Conservation (phyloP, 2,797 vertebrate species). For the Sparus aurata region DNA sequence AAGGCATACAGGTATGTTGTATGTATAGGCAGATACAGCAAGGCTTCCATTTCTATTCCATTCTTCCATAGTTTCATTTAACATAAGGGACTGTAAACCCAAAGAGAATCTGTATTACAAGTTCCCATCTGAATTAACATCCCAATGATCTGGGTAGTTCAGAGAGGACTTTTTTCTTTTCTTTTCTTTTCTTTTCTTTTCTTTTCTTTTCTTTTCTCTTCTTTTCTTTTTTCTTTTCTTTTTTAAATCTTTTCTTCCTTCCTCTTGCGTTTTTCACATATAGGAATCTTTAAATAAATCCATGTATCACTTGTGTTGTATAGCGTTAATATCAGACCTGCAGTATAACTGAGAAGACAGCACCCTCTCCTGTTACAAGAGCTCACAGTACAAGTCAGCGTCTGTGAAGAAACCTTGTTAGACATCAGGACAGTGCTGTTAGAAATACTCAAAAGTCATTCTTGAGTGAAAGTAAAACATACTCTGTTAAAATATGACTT, state of each 20-base stretch:
- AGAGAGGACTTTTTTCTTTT: background rate
- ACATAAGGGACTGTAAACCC: background rate
- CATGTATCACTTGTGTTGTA: slow-evolving; percentile 25
- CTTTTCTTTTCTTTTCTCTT: background rate
- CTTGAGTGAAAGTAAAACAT: too few species aligned
- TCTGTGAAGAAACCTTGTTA: background rate
- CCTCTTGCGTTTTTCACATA: background rate
- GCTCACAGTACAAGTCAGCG: background rate
- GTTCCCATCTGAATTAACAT: background rate
- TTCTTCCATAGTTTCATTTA: background rate
- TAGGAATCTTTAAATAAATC: slow-evolving; percentile 14
- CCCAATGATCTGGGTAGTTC: background rate
- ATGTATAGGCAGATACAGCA: too few species aligned
- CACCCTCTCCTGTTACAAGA: slow-evolving; percentile 72
- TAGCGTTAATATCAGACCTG: background rate
- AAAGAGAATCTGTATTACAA: background rate
- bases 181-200: background rate
- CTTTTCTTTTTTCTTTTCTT: background rate
- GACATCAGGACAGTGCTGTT: too few species aligned
- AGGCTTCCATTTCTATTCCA: too few species aligned
- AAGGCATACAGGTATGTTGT: too few species aligned
- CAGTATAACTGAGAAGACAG: slow-evolving; percentile 66
- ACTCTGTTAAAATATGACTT: too few species aligned
- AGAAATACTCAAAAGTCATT: too few species aligned
- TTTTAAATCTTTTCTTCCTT: background rate